Evolutionary conservation across 1,140 invertebrate species (phyloP), one percentile per base, ranked within the genome.

Genomic region (Schlechtendalia chinensis): DNA sequence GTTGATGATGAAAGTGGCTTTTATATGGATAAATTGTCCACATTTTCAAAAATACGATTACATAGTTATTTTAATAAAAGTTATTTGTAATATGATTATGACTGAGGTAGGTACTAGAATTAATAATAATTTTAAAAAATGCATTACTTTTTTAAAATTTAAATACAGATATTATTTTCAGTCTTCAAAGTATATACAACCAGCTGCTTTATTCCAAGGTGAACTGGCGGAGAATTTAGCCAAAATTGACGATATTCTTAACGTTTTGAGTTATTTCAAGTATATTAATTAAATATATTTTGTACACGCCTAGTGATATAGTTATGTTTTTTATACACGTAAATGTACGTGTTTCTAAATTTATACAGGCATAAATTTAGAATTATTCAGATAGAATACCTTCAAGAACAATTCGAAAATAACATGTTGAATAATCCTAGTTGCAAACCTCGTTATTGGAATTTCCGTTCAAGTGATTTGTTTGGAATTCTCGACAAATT

Each of bases 1-100:
- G 0, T 85, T 94, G 54, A 82, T 90, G 82, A 90, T 96, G 83
- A 91, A 90, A 24, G 88, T 96, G 11, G 93, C 93, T 75, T 86
- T 96, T 8, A 87, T 94, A 14, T 97, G 95, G 95, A 90, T 91
- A 1, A 90, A 93, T 84, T 96, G 93, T 0, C 89, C 90, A 83
- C 93, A 95, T 84, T 96, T 93, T 85, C 91, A 92, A 83, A 91
- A 89, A 5, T 90, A 92, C 5, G 90, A 91, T 24, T 88, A 90
- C 82, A 90, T 94, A 83, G 89, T 92, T 17, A 89, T 91, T 5
- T 86, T 96, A 1, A 85, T 95, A 5, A 89, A 90, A 84, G 89
- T 93, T 86, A 89, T 95, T 67, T 90, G 90, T 67, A 96, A 96
- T 87, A 85, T 94, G 82, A 84, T 95, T 1, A 93, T 96, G 63